These are phyloP conservation scores for Philopedon plagiatum DNA, from an alignment of 2,888 invertebrate species.

Conservation along the genomic window DNA sequence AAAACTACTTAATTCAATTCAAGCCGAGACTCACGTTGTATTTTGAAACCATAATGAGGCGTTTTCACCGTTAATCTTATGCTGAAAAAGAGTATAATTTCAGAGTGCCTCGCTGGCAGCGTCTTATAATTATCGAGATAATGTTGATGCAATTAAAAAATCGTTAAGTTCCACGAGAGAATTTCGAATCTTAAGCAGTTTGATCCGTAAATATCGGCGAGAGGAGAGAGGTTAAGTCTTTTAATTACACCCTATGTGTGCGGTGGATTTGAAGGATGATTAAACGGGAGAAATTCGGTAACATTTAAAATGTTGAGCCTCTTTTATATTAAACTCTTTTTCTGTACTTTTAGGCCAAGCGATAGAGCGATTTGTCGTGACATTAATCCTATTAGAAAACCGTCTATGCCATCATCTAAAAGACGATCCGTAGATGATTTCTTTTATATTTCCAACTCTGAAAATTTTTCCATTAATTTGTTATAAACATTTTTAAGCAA, in stretches of 20 bases:
- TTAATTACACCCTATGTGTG: conserved; percentile 7
- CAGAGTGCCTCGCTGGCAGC: conserved; percentile 1
- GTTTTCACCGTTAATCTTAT: conserved; percentile 25
- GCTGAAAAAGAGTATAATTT: conserved; percentile 29
- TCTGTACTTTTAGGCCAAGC: too few relatives aligned
- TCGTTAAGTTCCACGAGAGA: conserved; percentile 21
- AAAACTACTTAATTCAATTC: conserved; percentile 16
- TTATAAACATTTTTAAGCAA: too few relatives aligned
- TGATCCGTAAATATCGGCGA: conserved; percentile 17
- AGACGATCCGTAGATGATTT: too few relatives aligned
- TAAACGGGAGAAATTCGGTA: too few relatives aligned
- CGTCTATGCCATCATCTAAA: too few relatives aligned
- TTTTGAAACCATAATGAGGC: conserved; percentile 18
- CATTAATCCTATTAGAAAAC: too few relatives aligned
- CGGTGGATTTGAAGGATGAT: too few relatives aligned
- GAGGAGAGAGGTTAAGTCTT: conserved; percentile 9
- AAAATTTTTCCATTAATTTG: too few relatives aligned
- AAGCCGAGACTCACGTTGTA: conserved; percentile 8
- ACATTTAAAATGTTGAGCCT: too few relatives aligned
- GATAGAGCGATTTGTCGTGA: too few relatives aligned
- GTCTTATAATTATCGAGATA: conserved; percentile 26
- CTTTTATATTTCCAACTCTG: too few relatives aligned
- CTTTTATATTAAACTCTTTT: too few relatives aligned
- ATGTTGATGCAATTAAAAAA: conserved; percentile 29
- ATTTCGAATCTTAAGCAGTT: conserved; percentile 22